Evolutionary conservation across 2,113 vertebrate species (phyloP).

Genomic region (Gavialis gangeticus): DNA sequence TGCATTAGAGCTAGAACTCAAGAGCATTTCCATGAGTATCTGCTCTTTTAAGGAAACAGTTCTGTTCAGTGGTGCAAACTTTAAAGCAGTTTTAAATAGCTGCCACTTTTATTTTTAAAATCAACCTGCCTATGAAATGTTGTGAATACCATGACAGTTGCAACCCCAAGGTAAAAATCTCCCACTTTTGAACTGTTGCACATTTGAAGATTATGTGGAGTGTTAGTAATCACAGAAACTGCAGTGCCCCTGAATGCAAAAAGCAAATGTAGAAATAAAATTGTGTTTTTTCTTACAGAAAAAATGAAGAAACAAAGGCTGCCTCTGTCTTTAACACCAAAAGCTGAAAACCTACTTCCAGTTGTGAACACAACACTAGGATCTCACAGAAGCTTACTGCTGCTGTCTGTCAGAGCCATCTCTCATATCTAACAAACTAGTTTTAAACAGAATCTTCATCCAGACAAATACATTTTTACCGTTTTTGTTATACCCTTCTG

Average conservation of each 20-base stretch:
- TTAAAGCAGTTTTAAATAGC: neutral
- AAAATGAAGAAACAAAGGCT: neutral
- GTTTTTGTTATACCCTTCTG: neutral
- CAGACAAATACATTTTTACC: no score
- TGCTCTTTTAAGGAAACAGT: no score
- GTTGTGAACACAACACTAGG: neutral
- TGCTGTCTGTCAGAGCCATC: neutral
- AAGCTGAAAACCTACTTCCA: neutral
- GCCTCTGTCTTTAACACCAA: neutral
- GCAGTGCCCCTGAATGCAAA: neutral
- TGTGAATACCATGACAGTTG: neutral
- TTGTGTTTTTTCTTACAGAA: neutral
- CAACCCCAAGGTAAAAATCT: neutral
- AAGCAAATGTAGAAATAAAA: neutral
- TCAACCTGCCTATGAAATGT: neutral
- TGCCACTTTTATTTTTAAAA: no score
- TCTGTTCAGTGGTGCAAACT: neutral
- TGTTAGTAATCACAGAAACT: neutral
- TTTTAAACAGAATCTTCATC: constrained; percentile 9
- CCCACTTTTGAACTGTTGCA: neutral
- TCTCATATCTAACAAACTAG: neutral
- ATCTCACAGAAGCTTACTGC: neutral
- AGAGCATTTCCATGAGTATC: no score
- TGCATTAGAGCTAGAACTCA: no score
- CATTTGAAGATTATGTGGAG: neutral